These are phyloP conservation scores for Lycocerus yunnanus DNA, from an alignment of 2,888 invertebrate genomes.

Conservation along the genomic window DNA sequence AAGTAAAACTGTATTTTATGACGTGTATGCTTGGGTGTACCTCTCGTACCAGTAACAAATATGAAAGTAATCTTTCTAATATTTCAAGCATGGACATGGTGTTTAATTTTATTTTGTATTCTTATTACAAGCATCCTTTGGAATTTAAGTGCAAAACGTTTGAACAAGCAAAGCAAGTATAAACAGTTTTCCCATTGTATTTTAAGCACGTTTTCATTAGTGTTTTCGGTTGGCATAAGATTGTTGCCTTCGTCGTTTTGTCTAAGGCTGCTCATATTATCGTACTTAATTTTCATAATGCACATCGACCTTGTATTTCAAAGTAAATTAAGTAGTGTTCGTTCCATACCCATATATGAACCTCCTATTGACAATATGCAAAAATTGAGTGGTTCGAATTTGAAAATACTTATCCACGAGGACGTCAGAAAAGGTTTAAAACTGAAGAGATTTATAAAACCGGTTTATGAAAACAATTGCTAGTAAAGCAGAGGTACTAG, in stretches of 20 bases:
- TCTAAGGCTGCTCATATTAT: neutral
- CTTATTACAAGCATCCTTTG: neutral
- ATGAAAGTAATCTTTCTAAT: neutral
- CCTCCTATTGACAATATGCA: neutral
- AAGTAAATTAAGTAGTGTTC: neutral
- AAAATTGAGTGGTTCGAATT: neutral
- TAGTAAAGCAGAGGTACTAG: neutral
- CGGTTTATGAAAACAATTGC: neutral
- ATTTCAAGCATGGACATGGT: neutral
- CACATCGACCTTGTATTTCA: neutral
- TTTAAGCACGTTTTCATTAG: neutral
- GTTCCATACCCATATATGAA: neutral
- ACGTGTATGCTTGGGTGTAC: neutral
- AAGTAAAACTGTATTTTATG: neutral
- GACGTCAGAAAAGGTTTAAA: neutral
- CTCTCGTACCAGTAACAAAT: neutral
- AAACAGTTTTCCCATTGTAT: neutral
- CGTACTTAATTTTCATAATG: neutral
- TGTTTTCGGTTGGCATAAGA: neutral
- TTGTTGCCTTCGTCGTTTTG: neutral
- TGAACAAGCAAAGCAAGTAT: neutral
- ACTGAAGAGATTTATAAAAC: neutral
- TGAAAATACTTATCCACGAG: neutral
- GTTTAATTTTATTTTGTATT: neutral
- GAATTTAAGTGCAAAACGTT: neutral